Base-by-base conservation (phyloP, 2,113 vertebrate species). In the Serinus canaria region DNA sequence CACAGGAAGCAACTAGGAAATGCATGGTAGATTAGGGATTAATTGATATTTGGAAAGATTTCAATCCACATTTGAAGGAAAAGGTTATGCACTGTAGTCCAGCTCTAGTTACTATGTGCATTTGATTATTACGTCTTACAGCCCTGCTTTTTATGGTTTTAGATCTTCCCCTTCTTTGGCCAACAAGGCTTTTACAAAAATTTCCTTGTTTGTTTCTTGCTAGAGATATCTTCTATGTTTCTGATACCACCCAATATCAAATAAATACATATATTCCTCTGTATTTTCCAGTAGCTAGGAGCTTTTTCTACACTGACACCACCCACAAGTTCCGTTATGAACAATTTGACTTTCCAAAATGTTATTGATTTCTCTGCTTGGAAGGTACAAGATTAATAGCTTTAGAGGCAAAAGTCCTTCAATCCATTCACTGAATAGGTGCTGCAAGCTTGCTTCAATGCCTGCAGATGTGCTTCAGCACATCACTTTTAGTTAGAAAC, bases 21-120 rank as follows among this genome's bases (percentile, higher is more conserved):
- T 96, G 94, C 92, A 97, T 94, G 96, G 92, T 91, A 97, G 90
- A 97, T 96, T 95, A 97, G 84, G 94, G 96, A 97, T 97, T 97
- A 97, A 97, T 97, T 97, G 96, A 95, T 97, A 97, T 96, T 97
- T 97, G 96, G 96, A 97, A 96, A 96, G 95, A 96, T 97, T 97
- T 97, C 97, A 97, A 97, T 96, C 90, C 69, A 91, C 90, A 90
- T 95, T 95, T 95, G 89, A 96, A 92, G 80, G 83, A 96, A 95
- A 97, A 97, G 81, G 92, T 97, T 96, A 89, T 1, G 14, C 73
- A 94, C 77, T 84, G 76, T 68, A 88, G 82, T 70, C 94, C 67
- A 90, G 91, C 73, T 96, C 93, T 92, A 88, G 88, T 89, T 91
- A 84, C 81, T 86, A 24, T 78, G 80, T 96, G 92, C 88, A 94